Evolutionary conservation across 2,797 vertebrate species (phyloP).

Genomic region (Sandelia bainsii): DNA sequence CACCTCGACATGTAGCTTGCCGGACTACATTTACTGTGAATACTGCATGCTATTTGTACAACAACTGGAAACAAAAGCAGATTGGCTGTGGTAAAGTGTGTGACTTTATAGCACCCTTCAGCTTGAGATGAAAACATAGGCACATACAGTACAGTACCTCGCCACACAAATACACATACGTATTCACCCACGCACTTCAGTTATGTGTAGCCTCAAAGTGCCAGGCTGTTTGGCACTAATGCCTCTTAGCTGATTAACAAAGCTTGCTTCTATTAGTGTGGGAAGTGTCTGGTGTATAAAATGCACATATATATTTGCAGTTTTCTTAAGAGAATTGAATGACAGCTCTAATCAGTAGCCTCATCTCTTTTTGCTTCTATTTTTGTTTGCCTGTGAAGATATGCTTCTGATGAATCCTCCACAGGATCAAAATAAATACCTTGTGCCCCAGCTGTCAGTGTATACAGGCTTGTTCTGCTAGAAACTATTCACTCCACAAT

Average conservation of each 20-base stretch:
- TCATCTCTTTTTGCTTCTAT: constrained; percentile 9
- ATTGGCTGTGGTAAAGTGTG: constrained; percentile 13
- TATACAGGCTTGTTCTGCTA: constrained; percentile 9
- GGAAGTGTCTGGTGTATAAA: constrained; percentile 24
- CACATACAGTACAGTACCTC: background rate
- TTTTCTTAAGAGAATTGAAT: constrained; percentile 12
- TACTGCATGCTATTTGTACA: constrained; percentile 13
- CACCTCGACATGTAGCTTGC: too few relatives aligned
- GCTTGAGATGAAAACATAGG: constrained; percentile 31
- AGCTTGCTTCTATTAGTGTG: constrained; percentile 33
- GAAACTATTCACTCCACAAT: constrained; percentile 8
- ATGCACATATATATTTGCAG: background rate
- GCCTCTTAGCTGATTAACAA: constrained; percentile 37
- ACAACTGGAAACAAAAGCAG: constrained; percentile 16
- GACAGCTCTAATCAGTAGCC: constrained; percentile 16
- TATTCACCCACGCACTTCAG: constrained; percentile 42
- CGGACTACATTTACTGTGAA: too few relatives aligned
- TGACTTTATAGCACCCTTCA: constrained; percentile 47
- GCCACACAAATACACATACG: constrained; percentile 7
- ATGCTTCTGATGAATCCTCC: constrained; percentile 14
- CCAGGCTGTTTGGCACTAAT: background rate
- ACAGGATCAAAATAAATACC: constrained; percentile 14
- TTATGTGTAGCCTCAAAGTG: constrained; percentile 40
- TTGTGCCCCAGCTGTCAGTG: constrained; percentile 6
- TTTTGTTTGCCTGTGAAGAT: constrained; percentile 20